A percentile compares a stretch with the other conserved stretches of the same genome.
phyloP scores from a whole-genome alignment of 2,888 invertebrate species.

The Alviniconcha strummeri region DNA sequence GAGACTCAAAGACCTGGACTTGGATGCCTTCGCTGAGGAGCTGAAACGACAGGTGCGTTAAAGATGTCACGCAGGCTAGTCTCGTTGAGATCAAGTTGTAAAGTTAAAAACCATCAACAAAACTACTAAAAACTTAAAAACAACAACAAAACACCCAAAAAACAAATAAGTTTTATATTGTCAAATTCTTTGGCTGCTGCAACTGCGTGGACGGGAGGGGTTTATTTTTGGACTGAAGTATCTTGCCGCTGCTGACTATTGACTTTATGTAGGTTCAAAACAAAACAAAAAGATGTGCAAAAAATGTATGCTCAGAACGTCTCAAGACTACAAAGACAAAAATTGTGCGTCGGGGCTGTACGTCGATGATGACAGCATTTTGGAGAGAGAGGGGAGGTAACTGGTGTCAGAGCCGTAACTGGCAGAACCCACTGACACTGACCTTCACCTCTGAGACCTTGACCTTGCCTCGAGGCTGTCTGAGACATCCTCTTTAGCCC shows the following conservation, averaged over 20 bases:
- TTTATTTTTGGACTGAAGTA: too few relatives aligned
- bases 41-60: constrained; percentile 85
- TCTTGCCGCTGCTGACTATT: too few relatives aligned
- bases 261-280: too few relatives aligned
- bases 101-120: not conserved
- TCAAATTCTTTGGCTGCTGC: too few relatives aligned
- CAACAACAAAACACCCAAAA: too few relatives aligned
- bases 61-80: not conserved
- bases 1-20: constrained; percentile 93
- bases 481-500: not conserved
- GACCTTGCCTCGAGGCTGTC: constrained; percentile 7
- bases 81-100: not conserved
- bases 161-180: too few relatives aligned
- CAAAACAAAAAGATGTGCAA: too few relatives aligned
- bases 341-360: too few relatives aligned
- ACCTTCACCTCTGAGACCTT: constrained; percentile 19
- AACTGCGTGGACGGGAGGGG: too few relatives aligned
- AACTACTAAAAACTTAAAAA: not conserved
- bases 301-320: too few relatives aligned
- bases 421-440: constrained; percentile 30
- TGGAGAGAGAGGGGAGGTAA: constrained; percentile 43
- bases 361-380: not conserved
- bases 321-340: too few relatives aligned
- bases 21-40: constrained; percentile 99
- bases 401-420: constrained; percentile 45